Conservation (phyloP, 2,797 vertebrate genomes). For the Oreochromis mossambicus region DNA sequence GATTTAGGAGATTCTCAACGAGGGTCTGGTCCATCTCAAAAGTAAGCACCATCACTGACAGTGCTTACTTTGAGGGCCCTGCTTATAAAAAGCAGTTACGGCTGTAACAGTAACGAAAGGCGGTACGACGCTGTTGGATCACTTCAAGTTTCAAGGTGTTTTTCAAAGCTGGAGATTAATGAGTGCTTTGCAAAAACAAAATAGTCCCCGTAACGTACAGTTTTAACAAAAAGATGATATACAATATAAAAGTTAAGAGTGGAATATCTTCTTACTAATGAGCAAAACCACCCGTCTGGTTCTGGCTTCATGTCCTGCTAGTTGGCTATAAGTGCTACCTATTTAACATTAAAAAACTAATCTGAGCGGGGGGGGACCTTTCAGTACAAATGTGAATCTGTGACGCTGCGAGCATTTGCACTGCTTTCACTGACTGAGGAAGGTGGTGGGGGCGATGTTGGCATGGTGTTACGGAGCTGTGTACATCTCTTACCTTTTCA, state of each 20-base stretch:
- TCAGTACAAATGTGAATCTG: constrained; percentile 68
- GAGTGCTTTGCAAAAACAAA: not conserved
- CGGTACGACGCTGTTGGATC: not conserved
- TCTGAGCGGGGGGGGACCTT: constrained; percentile 23
- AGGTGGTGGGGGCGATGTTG: constrained; percentile 87
- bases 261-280: not conserved
- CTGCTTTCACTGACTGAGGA: constrained; percentile 65
- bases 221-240: not conserved
- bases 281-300: not conserved
- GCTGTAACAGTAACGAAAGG: not conserved
- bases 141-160: not conserved
- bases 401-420: constrained; percentile 60
- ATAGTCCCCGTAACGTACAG: not conserved
- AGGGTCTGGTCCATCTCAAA: not conserved
- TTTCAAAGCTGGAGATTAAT: not conserved
- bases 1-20: not conserved
- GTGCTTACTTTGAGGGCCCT: not conserved
- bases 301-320: not conserved
- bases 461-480: constrained; percentile 97
- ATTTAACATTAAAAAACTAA: constrained; percentile 34
- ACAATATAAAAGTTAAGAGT: not conserved
- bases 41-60: not conserved
- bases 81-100: not conserved
- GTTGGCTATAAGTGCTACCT: constrained; percentile 33
- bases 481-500: constrained; percentile 99